phyloP scores from a whole-genome alignment of 2,888 invertebrate species.

The Pediacus dermestoides region DNA sequence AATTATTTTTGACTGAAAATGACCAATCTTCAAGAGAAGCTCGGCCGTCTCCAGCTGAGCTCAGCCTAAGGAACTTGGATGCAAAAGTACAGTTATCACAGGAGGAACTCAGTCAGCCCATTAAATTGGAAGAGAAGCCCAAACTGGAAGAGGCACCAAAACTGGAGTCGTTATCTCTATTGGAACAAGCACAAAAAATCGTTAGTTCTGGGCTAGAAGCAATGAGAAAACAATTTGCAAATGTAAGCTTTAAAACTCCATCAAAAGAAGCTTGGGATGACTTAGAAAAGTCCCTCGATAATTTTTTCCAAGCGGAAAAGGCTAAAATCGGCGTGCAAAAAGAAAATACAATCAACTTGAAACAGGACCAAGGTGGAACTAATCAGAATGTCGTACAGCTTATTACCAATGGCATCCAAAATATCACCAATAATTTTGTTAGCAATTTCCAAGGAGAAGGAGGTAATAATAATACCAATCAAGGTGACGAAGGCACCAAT shows the following conservation, averaged over 20 bases:
- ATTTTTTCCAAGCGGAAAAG: slow-evolving; percentile 25
- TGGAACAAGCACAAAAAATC: slow-evolving; percentile 21
- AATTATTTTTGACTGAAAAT: slow-evolving; percentile 11
- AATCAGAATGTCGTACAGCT: slow-evolving; percentile 27
- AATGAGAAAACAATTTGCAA: slow-evolving; percentile 24
- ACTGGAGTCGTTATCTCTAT: not conserved
- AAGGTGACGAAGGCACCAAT: slow-evolving; percentile 14
- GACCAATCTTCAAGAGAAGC: slow-evolving; percentile 7
- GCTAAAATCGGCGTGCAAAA: no score
- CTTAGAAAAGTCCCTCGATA: slow-evolving; percentile 25
- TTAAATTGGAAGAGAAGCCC: not conserved
- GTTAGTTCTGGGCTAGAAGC: slow-evolving; percentile 21
- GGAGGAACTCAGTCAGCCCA: slow-evolving; percentile 21
- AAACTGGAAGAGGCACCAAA: not conserved
- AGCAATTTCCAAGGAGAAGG: slow-evolving; percentile 21
- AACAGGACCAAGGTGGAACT: slow-evolving; percentile 3
- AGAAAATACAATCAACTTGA: no score
- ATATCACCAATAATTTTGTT: slow-evolving; percentile 25
- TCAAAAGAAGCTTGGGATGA: slow-evolving; percentile 26
- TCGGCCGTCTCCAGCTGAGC: no score
- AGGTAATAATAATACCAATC: slow-evolving; percentile 2
- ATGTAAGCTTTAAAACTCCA: slow-evolving; percentile 18
- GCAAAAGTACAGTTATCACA: slow-evolving; percentile 37
- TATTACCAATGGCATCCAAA: slow-evolving; percentile 22
- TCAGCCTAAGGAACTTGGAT: slow-evolving; percentile 33